These are phyloP conservation scores for Drosophila nr. perissopoda DNA, from an alignment of 2,888 invertebrate species.

Conservation along the genomic window DNA sequence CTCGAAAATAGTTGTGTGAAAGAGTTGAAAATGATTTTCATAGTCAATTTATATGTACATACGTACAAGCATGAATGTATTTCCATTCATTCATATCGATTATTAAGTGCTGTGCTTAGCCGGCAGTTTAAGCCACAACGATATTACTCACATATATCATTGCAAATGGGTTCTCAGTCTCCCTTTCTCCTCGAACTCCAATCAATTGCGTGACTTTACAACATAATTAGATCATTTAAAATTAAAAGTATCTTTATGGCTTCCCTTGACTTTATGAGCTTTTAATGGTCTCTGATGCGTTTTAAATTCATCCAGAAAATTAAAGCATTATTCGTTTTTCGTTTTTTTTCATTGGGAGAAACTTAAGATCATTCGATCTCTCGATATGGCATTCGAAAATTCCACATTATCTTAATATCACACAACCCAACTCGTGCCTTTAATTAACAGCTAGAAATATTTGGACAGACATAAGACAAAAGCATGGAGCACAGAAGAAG, in stretches of 20 bases:
- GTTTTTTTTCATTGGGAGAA: neutral
- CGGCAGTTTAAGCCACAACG: conserved; percentile 24
- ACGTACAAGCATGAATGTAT: neutral
- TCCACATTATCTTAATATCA: conserved; percentile 43
- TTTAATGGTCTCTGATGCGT: conserved; percentile 72
- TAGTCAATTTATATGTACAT: neutral
- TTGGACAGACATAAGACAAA: conserved; percentile 68
- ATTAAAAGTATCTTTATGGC: neutral
- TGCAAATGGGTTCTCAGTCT: conserved; percentile 2
- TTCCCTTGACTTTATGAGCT: conserved; percentile 47
- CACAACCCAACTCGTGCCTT: conserved; percentile 74
- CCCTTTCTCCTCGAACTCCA: neutral
- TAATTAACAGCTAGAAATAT: conserved; percentile 75
- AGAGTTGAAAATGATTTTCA: conserved; percentile 33
- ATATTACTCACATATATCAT: conserved; percentile 23
- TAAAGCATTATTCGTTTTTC: neutral
- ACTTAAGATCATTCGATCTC: neutral
- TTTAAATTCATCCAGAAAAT: conserved; percentile 56
- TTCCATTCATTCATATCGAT: conserved; percentile 43
- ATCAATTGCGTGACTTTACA: conserved; percentile 65
- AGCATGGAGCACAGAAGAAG: conserved; percentile 5
- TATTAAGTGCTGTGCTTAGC: conserved; percentile 44
- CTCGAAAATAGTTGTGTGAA: conserved; percentile 22
- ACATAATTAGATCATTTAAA: conserved; percentile 59
- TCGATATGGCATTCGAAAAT: conserved; percentile 36